Conservation (phyloP, 2,113 vertebrate species). For the Thymallus thymallus region DNA sequence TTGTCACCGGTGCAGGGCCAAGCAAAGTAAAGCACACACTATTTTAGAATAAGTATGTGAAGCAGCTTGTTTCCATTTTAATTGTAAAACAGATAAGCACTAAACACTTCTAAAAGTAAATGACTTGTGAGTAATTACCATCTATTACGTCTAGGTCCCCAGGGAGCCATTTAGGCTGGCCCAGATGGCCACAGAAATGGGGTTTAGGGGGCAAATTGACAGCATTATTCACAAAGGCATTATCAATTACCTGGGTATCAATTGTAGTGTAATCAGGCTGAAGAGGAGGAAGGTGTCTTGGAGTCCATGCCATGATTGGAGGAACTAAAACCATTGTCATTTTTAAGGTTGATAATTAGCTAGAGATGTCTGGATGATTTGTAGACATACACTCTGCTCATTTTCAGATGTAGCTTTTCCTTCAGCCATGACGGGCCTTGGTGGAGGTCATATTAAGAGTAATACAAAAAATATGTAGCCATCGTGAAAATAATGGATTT, state of each 20-base stretch:
- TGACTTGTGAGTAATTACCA: conserved; percentile 99
- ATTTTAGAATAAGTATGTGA: conserved; percentile 85
- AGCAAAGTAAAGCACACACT: conserved; percentile 33
- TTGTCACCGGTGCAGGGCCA: conserved; percentile 21
- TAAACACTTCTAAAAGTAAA: conserved; percentile 99
- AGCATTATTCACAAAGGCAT: conserved; percentile 99
- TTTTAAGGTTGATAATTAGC: conserved; percentile 54
- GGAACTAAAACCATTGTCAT: conserved; percentile 42
- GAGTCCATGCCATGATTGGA: conserved; percentile 66
- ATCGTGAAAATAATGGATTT: background rate
- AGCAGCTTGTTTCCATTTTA: conserved; percentile 93
- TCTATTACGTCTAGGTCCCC: conserved; percentile 96
- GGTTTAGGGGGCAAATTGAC: conserved; percentile 99
- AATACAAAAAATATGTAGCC: background rate
- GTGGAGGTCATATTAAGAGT: background rate
- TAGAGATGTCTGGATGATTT: conserved; percentile 43
- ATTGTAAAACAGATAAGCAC: conserved; percentile 98
- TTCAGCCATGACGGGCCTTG: background rate
- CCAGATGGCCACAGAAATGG: conserved; percentile 99
- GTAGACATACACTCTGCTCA: conserved; percentile 22
- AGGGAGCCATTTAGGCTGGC: conserved; percentile 94
- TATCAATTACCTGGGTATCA: conserved; percentile 99
- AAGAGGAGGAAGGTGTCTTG: conserved; percentile 84
- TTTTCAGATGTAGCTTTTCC: conserved; percentile 4
- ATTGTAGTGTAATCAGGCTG: conserved; percentile 88